Evolutionary conservation across 2,888 invertebrate genomes (phyloP), one percentile per base, ranked within the genome.

Genomic region (Pterostichus madidus): DNA sequence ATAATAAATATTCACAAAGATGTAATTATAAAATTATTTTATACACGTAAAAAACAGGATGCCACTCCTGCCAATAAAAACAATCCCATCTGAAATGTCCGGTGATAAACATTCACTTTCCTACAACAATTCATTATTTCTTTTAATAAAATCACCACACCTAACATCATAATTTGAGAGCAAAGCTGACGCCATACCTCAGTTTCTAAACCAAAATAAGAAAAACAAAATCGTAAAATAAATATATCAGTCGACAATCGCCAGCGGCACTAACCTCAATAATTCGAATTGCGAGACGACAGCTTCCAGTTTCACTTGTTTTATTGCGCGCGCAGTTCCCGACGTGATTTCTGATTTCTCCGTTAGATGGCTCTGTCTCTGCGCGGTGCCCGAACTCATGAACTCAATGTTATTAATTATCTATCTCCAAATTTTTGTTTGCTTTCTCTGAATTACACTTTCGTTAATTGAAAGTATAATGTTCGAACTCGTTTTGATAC

Each of bases 391-490:
- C 35, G 35, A 39, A 64, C 64, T 56, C 32, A 56, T 56, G 32
- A 78, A 39, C 56, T 13, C 39, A 31, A 78, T 10, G 39, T 11
- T 78, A 78, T 78, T 78, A 78, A 78, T 78, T 78, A 61, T 44
- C 59, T 46, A 78, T 71, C 44, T 71, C 68, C 68, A 78, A 78
- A 59, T 75, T 44, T 56, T 78, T 77, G n/a, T 78, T 78, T 61
- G 61, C 78, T 78, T 78, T 78, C 78, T 61, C 78, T 17, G 24
- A 32, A 46, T 75, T 75, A 31, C 75, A 75, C 78, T 78, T 78
- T 78, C 78, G 44, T 78, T 78, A 59, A 78, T 59, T 78, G 78
- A 78, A 78, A 78, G 78, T 78, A 77, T 17, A 39, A n/a, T 39
- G 39, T 56, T 35, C 35, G 77, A 53, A 53, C 76, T 76, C 0